Percentiles rank a stretch among this genome's conserved stretches.
Evolutionary conservation across 2,888 invertebrate genomes (phyloP).

Genomic region (Tupiocoris notatus): DNA sequence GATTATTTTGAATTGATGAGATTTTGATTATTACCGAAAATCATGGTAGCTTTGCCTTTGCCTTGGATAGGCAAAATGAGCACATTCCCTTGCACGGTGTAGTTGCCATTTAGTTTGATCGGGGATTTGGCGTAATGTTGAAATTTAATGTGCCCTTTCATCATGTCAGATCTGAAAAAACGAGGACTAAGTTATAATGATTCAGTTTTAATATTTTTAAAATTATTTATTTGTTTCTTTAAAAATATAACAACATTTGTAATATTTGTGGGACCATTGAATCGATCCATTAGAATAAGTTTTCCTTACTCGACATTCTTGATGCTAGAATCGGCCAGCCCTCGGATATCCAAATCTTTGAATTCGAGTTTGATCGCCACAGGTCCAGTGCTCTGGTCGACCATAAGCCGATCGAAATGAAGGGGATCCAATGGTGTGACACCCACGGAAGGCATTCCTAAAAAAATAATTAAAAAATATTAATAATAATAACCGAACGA

Average conservation of each 20-base stretch:
- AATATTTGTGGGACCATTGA: too few relatives aligned
- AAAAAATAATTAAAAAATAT: not conserved
- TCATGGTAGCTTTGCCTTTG: constrained; percentile 28
- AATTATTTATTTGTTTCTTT: too few relatives aligned
- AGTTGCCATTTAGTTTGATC: constrained; percentile 24
- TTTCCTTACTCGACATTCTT: constrained; percentile 28
- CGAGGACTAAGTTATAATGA: too few relatives aligned
- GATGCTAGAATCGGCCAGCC: not conserved
- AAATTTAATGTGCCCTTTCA: constrained; percentile 20
- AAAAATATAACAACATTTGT: too few relatives aligned
- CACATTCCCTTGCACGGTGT: constrained; percentile 23
- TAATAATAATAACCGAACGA: not conserved
- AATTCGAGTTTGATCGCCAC: constrained; percentile 29
- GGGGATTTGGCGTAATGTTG: constrained; percentile 14
- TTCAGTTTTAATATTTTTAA: too few relatives aligned
- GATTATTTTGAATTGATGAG: too few relatives aligned
- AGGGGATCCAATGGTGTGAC: constrained; percentile 35
- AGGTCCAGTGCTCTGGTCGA: constrained; percentile 36
- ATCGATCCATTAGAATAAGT: not conserved
- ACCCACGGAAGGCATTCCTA: constrained; percentile 30
- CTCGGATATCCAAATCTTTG: constrained; percentile 33
- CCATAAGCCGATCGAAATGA: constrained; percentile 26
- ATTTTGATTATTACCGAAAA: constrained; percentile 20
- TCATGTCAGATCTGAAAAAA: constrained; percentile 14
- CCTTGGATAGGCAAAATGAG: constrained; percentile 34